These are phyloP conservation scores for Pangasianodon hypophthalmus DNA, from an alignment of 2,113 vertebrate genomes.

Conservation along the genomic window DNA sequence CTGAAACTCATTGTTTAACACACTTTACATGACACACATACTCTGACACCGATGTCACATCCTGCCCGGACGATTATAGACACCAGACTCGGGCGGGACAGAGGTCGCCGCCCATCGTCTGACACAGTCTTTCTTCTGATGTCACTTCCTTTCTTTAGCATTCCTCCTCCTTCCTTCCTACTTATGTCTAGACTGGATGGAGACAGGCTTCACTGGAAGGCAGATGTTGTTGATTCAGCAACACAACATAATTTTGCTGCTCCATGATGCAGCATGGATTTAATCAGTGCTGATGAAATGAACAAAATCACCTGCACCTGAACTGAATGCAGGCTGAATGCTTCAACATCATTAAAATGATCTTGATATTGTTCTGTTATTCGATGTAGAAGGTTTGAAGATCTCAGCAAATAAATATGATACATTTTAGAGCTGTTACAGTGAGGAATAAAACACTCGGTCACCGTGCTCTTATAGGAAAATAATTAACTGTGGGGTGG, in stretches of 20 bases:
- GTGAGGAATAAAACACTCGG: not conserved
- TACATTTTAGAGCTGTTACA: not conserved
- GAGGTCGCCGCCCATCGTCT: not conserved
- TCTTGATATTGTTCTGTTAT: not conserved
- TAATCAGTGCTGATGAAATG: not conserved
- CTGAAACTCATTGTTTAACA: conserved; percentile 6
- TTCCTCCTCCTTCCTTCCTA: conserved; percentile 1
- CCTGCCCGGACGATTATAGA: not conserved
- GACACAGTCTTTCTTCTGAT: conserved; percentile 1
- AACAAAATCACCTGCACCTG: conserved; percentile 3
- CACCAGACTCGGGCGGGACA: not conserved
- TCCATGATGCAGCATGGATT: not conserved
- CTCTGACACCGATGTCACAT: not conserved
- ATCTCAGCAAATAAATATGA: not conserved
- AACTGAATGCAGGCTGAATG: too few relatives aligned
- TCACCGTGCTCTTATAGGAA: not conserved
- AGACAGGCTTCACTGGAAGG: not conserved
- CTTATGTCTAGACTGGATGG: not conserved
- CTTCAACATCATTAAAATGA: too few relatives aligned
- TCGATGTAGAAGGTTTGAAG: not conserved
- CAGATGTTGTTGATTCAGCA: conserved; percentile 1
- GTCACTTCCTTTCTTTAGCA: conserved; percentile 1
- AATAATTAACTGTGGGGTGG: not conserved
- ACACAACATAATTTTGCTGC: not conserved
- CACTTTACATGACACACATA: not conserved